Evolutionary conservation across 2,888 invertebrate species (phyloP), one percentile per base, ranked within the genome.

Genomic region (Oconnorella tubifera): DNA sequence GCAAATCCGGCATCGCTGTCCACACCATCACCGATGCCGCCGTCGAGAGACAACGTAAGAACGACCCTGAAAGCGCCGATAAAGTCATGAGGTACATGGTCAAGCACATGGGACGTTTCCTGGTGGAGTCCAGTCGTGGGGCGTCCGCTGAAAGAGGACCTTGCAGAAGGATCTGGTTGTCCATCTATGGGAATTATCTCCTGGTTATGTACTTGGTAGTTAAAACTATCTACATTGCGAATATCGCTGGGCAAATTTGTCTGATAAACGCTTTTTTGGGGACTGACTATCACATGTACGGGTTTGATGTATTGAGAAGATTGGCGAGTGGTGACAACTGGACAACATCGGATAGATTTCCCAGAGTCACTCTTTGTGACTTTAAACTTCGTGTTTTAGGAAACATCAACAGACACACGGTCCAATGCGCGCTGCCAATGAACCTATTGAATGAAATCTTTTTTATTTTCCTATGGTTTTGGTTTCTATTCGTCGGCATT

Each of bases 171-270:
- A 33, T 32, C 59, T n/a, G 32, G 33, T 40, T 28, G 50, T 50
- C 29, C n/a, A 28, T 80, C 19, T 79, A 80, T 63, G 84, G 84
- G 27, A 83, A 83, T 69, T 84, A 83, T 71, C 78, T 84, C 32
- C 79, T 82, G 19, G 76, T 80, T 27, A 77, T 83, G 59, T 84
- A 84, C 72, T 75, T 83, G 68, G 76, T 66, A 2, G 63, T 72
- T 51, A 83, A 83, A 70, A 66, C 81, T 14, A 69, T 84, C 32
- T 83, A 83, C 70, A 76, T 83, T 66, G 72, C 76, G 50, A 83
- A 84, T 72, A 81, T 82, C 57, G 74, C 83, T 28, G 80, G 82
- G 14, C 84, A 84, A 74, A 77, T 84, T 60, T 80, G 83, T 70
- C 75, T 83, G 63, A 75, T 84, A 58, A 84, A 84, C 74, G 77